phyloP scores from a whole-genome alignment of 2,797 vertebrate genomes.

The Mus caroli region DNA sequence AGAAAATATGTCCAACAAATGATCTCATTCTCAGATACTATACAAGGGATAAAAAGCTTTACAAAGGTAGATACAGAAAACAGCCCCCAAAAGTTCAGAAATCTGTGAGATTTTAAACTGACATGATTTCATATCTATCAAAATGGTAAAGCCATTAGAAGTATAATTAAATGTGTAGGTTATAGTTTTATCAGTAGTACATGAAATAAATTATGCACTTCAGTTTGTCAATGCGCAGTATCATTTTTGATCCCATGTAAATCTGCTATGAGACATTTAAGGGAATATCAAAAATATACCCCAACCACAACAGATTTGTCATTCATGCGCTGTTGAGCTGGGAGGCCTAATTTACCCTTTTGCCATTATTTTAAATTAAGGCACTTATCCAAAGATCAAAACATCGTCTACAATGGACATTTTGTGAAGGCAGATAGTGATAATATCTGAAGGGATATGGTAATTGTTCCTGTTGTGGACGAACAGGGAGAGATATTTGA shows the following conservation, averaged over 20 bases:
- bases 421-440: constrained; percentile 76
- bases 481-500: constrained; percentile 39
- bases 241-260: constrained; percentile 81
- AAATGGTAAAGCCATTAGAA: constrained; percentile 66
- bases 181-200: constrained; percentile 76
- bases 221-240: constrained; percentile 75
- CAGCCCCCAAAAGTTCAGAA: neutral
- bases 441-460: constrained; percentile 68
- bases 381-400: constrained; percentile 83
- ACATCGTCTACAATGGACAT: constrained; percentile 79
- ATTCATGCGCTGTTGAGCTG: constrained; percentile 79
- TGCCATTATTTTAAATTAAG: constrained; percentile 86
- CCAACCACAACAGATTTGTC: constrained; percentile 83
- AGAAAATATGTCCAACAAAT: constrained; percentile 50
- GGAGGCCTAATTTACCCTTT: constrained; percentile 82
- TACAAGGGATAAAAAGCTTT: neutral
- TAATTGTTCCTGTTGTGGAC: constrained; percentile 65
- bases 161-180: constrained; percentile 73
- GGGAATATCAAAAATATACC: constrained; percentile 81
- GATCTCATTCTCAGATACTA: constrained; percentile 16
- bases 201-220: constrained; percentile 81
- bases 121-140: constrained; percentile 42
- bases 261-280: constrained; percentile 83
- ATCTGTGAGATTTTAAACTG: constrained; percentile 39
- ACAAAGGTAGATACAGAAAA: neutral